Conservation (phyloP, 1,140 invertebrate genomes). For the Fragariocoptes setiger region DNA sequence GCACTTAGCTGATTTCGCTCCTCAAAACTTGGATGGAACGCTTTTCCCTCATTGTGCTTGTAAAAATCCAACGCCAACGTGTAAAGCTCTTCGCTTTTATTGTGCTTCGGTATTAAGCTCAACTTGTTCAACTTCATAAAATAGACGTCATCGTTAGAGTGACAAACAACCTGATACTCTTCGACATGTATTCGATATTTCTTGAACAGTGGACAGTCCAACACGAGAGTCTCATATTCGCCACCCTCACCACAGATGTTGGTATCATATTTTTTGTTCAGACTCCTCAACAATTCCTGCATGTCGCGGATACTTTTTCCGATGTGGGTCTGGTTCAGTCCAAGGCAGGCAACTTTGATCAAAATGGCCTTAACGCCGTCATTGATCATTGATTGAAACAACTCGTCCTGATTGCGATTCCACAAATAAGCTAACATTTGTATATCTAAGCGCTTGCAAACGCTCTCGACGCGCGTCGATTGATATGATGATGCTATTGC, state of each 20-base stretch:
- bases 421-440: slow-evolving; percentile 67
- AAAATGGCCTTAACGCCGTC: slow-evolving; percentile 66
- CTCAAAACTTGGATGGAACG: slow-evolving; percentile 66
- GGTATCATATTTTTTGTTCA: slow-evolving; percentile 72
- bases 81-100: no score
- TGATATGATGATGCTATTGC: slow-evolving; percentile 95
- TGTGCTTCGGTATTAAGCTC: no score
- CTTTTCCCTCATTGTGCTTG: slow-evolving; percentile 61
- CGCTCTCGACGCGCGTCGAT: slow-evolving; percentile 80
- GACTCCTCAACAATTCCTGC: slow-evolving; percentile 45
- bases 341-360: slow-evolving; percentile 61
- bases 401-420: slow-evolving; percentile 63
- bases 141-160: slow-evolving; percentile 4
- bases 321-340: slow-evolving; percentile 46
- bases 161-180: slow-evolving; percentile 20
- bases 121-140: no score
- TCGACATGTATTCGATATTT: slow-evolving; percentile 63
- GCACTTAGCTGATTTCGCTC: slow-evolving; percentile 67
- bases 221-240: slow-evolving; percentile 88
- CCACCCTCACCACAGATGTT: slow-evolving; percentile 97
- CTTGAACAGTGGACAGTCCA: slow-evolving; percentile 79
- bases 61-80: no score
- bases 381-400: slow-evolving; percentile 88
- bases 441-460: slow-evolving; percentile 64
- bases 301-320: slow-evolving; percentile 53